Percentiles rank a stretch among this genome's conserved stretches.
These are phyloP conservation scores for Drosophila subsilvestris DNA, from an alignment of 2,888 invertebrate species.

Conservation along the genomic window DNA sequence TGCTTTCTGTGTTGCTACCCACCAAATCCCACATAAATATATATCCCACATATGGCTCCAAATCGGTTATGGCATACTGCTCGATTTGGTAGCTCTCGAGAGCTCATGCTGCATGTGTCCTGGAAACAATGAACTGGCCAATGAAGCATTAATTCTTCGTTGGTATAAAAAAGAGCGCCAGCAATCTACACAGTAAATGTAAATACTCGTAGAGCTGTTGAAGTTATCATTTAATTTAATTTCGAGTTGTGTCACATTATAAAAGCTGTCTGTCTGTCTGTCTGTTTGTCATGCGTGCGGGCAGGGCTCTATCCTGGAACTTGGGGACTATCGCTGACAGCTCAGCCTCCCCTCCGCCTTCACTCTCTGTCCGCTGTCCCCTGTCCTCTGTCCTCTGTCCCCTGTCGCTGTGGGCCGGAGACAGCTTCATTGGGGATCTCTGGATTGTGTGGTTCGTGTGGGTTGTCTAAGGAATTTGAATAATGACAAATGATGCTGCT, in stretches of 20 bases:
- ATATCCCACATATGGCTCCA: too few species aligned
- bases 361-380: background rate
- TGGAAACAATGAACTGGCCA: too few species aligned
- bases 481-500: constrained; percentile 82
- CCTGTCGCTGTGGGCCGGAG: constrained; percentile 33
- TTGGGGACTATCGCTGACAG: constrained; percentile 32
- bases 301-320: constrained; percentile 18
- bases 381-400: background rate
- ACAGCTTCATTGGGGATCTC: constrained; percentile 73
- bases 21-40: too few species aligned
- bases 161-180: too few species aligned
- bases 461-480: constrained; percentile 81
- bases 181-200: too few species aligned
- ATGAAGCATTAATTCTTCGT: too few species aligned
- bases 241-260: constrained; percentile 57
- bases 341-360: constrained; percentile 3
- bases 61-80: too few species aligned
- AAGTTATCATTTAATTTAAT: constrained; percentile 82
- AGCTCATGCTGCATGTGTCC: too few species aligned
- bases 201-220: constrained; percentile 53
- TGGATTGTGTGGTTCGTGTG: constrained; percentile 52
- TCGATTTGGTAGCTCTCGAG: too few species aligned
- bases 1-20: too few species aligned
- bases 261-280: constrained; percentile 45
- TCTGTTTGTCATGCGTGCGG: constrained; percentile 26